Percentiles rank a stretch among this genome's conserved stretches.
Conservation (phyloP, 2,797 vertebrate genomes). For the Sebastiscus tertius region DNA sequence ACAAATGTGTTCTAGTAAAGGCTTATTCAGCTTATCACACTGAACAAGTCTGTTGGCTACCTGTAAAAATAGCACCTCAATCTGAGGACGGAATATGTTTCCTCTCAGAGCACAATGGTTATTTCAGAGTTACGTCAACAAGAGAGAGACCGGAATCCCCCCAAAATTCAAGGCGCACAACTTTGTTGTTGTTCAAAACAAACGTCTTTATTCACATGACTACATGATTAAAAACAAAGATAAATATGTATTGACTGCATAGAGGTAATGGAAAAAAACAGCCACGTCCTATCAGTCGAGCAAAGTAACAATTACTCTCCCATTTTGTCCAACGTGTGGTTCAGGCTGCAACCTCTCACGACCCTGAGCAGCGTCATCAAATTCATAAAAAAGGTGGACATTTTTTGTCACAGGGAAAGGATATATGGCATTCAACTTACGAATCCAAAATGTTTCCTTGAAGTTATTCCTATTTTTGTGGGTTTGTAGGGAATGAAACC, state of each 20-base stretch:
- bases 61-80: constrained; percentile 53
- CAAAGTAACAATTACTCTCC: background rate
- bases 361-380: background rate
- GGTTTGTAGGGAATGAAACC: background rate
- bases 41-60: constrained; percentile 1
- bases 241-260: background rate
- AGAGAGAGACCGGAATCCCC: constrained; percentile 43
- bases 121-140: constrained; percentile 41
- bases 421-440: background rate
- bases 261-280: background rate
- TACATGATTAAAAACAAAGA: background rate
- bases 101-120: constrained; percentile 51
- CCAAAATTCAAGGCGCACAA: constrained; percentile 23
- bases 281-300: background rate
- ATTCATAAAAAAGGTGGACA: background rate
- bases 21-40: background rate
- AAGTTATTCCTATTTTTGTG: background rate
- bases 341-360: background rate
- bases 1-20: background rate
- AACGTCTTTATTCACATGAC: background rate
- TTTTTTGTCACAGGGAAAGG: background rate
- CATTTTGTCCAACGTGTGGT: background rate
- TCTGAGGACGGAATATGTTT: constrained; percentile 45
- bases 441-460: background rate
- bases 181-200: constrained; percentile 13